These are phyloP conservation scores for Gisinianus flammeolus DNA, from an alignment of 2,888 invertebrate species.

Conservation along the genomic window DNA sequence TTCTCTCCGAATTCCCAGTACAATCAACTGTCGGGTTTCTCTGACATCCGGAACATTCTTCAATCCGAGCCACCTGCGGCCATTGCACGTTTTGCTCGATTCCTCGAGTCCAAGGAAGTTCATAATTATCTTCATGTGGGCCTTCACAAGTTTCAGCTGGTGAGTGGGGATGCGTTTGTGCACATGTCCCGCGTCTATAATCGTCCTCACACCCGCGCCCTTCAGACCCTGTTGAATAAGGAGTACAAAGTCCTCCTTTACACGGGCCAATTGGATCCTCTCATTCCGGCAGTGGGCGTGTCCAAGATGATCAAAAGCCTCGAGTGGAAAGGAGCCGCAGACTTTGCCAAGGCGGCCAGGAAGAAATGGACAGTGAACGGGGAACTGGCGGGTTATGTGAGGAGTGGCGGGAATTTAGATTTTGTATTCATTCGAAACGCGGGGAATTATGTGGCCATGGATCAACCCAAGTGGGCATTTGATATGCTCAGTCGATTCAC, in stretches of 20 bases:
- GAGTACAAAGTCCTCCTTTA: not conserved
- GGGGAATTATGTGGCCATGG: not conserved
- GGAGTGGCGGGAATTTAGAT: not conserved
- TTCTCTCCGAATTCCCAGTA: not conserved
- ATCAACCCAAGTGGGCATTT: not conserved
- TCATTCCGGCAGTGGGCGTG: not conserved
- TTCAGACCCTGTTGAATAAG: not conserved
- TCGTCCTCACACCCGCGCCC: not conserved
- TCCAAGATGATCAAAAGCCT: not conserved
- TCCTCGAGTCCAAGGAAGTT: not conserved
- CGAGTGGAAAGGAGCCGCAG: not conserved
- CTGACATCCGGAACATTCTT: not conserved
- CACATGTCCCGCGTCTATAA: not conserved
- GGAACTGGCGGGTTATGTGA: not conserved
- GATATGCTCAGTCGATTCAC: not conserved
- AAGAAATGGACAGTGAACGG: not conserved
- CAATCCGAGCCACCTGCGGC: not conserved
- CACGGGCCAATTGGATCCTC: not conserved
- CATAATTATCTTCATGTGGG: not conserved
- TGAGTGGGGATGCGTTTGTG: not conserved
- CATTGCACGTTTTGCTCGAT: not conserved
- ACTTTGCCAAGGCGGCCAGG: not conserved
- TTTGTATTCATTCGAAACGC: not conserved
- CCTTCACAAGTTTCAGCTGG: not conserved
- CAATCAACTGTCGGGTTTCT: not conserved